Conservation (phyloP, 2,113 vertebrate species). For the Ramphastos sulfuratus region DNA sequence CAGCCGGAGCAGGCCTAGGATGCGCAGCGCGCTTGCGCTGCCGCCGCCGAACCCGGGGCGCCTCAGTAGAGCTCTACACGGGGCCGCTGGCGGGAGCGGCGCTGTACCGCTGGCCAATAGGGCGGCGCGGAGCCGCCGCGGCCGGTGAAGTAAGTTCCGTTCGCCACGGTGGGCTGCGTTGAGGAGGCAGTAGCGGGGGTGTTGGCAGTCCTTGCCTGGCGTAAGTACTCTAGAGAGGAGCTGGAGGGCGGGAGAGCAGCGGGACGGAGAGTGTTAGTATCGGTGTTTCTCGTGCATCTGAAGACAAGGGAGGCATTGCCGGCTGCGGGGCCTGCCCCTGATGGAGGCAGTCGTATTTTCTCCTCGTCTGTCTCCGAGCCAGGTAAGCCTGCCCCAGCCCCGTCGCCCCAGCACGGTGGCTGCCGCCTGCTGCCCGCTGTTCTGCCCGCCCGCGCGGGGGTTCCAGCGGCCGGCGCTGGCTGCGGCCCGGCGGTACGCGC, state of each 20-base stretch:
- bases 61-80: slow-evolving; percentile 45
- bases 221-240: background rate
- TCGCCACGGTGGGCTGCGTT: background rate
- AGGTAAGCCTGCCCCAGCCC: background rate
- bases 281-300: background rate
- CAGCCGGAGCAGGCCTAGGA: rapidly evolving
- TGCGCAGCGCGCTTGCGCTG: background rate
- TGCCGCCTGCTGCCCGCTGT: background rate
- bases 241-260: background rate
- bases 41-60: background rate
- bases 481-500: background rate
- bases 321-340: background rate
- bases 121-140: background rate
- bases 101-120: background rate
- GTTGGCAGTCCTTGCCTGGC: background rate
- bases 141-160: background rate
- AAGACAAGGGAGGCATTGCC: background rate
- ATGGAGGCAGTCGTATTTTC: background rate
- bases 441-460: background rate
- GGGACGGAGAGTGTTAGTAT: background rate
- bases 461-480: background rate
- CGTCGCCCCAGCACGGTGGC: background rate
- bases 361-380: too few species aligned
- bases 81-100: background rate
- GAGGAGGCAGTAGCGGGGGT: background rate